Base-by-base conservation (phyloP, 2,888 invertebrate species). In the Troides aeacus region DNA sequence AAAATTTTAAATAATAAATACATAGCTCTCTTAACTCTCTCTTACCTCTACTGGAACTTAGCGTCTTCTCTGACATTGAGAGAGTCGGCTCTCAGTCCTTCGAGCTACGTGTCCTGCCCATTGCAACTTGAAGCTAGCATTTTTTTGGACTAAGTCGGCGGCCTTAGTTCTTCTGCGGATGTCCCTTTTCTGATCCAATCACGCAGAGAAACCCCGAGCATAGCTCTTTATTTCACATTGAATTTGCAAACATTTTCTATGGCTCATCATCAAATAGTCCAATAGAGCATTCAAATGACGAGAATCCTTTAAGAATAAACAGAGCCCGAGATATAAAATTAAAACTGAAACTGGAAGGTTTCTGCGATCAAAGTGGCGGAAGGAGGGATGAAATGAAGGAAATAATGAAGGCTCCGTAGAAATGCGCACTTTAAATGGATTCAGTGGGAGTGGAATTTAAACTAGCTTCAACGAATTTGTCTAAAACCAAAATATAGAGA, bases 351-450 rank as follows among this genome's bases (percentile, higher is more conserved):
- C 65, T 69, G 69, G 69, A 39, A 58, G 65, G 58, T 69, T 65
- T 69, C 65, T 66, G 39, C 62, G 62, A 50, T 69, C 65, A 65
- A 65, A 69, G 69, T 65, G 65, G 69, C 69, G 65, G 69, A 69
- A 66, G 64, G 69, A 62, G 62, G 30, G 65, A 69, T 69, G 66
- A 69, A 69, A 69, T 53, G 62, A 69, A 65, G 69, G 69, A 66
- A 69, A 66, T 69, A 69, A 69, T 69, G 69, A 62, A 65, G 65
- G 62, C 62, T 39, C 46, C 65, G 57, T 69, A 30, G 69, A 69
- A 69, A 69, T 62, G 62, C 65, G 58, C 62, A 66, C 69, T 46
- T 65, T 69, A 69, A 69, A 69, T 66, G 65, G 62, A 69, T 66
- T 69, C 65, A 36, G 36, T 62, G 65, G 65, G 42, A 64, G 53